Base-by-base conservation (phyloP, 2,797 vertebrate genomes). In the Toxotes lorentzi region DNA sequence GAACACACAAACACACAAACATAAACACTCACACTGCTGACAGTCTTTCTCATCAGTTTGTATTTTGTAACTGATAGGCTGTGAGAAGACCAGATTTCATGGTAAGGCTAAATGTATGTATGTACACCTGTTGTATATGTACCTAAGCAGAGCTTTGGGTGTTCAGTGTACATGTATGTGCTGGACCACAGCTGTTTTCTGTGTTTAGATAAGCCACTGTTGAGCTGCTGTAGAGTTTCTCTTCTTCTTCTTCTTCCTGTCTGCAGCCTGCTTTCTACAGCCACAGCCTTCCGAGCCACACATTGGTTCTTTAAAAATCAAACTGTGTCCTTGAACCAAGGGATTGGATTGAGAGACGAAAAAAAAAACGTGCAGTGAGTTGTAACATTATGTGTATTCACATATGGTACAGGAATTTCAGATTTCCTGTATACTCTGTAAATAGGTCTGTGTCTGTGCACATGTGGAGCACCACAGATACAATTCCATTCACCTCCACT, bases 21-120 rank as follows among this genome's bases (percentile, higher is more conserved):
- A 24, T 70, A n/a, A n/a, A 47, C 61, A 35, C 8, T 17, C 67
- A 45, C 45, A 51, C 17, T 32, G 21, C n/a, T 51, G 24, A 27
- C 51, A 68, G 43, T 71, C 1, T 48, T 70, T 82, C 63, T 84
- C 32, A 79, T 74, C 32, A 19, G 3, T 60, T 24, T 92, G 69
- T 90, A 72, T 84, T 90, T 88, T 89, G 62, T 90, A 65, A 88
- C 82, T 88, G 60, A 79, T 90, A 93, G 92, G 79, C 64, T 74
- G 87, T 85, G 61, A 93, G 90, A 82, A 86, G 81, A 73, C 32
- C 79, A 67, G 90, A 92, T 32, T 76, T 87, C 53, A 84, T 88
- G 93, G 93, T 94, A 92, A 94, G 93, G 9, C 30, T 40, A 27
- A 34, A 17, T 51, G 54, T 76, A 17, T 45, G 13, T 79, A 45